A percentile compares a stretch with the other conserved stretches of the same genome.
phyloP scores from a whole-genome alignment of 2,797 vertebrate genomes.

The Rhincodon typus region DNA sequence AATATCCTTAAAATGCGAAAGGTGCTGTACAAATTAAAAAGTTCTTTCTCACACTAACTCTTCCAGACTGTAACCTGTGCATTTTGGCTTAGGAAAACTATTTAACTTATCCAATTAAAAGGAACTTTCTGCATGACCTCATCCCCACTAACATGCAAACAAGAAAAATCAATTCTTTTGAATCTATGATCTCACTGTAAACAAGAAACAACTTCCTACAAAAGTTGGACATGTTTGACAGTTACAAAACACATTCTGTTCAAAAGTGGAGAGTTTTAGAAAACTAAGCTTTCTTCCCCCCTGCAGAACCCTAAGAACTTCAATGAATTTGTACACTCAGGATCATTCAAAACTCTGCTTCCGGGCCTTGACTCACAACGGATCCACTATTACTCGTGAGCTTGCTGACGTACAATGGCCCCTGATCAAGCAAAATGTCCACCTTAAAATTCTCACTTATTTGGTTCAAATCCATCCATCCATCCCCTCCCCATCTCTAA shows the following conservation, averaged over 20 bases:
- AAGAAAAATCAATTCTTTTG: background rate
- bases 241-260: background rate
- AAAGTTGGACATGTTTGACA: background rate
- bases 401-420: background rate
- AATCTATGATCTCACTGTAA: background rate
- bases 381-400: background rate
- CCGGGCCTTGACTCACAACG: background rate
- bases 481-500: too few relatives aligned
- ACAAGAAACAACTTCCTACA: background rate
- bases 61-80: background rate
- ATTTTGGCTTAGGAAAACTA: background rate
- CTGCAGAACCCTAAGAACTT: background rate
- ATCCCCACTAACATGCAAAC: background rate
- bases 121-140: background rate
- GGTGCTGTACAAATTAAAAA: background rate
- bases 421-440: background rate
- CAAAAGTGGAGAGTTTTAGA: background rate
- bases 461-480: too few relatives aligned
- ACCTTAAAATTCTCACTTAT: too few relatives aligned
- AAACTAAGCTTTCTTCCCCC: background rate
- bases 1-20: too few relatives aligned
- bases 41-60: background rate
- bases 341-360: too few relatives aligned
- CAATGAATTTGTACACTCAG: too few relatives aligned
- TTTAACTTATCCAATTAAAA: background rate